Evolutionary conservation across 2,113 vertebrate genomes (phyloP), one percentile per base, ranked within the genome.

Genomic region (Psittacara wagleri): DNA sequence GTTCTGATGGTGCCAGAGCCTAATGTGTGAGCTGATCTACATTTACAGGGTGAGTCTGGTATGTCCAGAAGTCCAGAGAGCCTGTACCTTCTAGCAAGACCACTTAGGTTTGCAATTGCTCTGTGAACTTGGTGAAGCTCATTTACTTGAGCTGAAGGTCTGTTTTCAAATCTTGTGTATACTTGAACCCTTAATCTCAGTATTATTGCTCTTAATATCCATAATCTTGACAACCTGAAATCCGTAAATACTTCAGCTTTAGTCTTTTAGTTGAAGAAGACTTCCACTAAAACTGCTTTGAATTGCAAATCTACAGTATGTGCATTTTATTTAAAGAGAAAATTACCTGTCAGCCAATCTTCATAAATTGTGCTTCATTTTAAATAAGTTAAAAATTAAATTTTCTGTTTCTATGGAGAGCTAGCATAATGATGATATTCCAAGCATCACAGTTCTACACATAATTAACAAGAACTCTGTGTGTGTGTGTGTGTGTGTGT

Each of bases 321-420:
- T 91, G 23, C 27, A 10, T 67, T 91, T 90, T 64, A 74, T 80
- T 93, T 77, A 61, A 83, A 81, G 72, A 73, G 52, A 75, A 95
- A 81, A 72, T 88, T 44, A 75, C 77, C 69, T 55, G n/a, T 83
- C 68, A 83, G 37, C 23, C 72, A 81, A 10, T 81, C 69, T 86
- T 88, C 63, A 81, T 75, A 48, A 92, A 39, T 39, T 16, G 11
- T 31, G 39, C 43, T 86, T 93, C 25, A 67, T 92, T 94, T 95
- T 17, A 46, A 94, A 90, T 92, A 33, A 57, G 13, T 4, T 73
- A 80, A 80, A 87, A 92, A 83, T 74, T 19, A 55, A 68, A 68
- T 86, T 70, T 86, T n/a, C 10, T 91, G 59, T 88, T 95, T 75
- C 64, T 90, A 10, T 90, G 68, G 44, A 94, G 59, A 94, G 68